Conservation (phyloP, 2,888 invertebrate genomes). For the Drosophila siamana region DNA sequence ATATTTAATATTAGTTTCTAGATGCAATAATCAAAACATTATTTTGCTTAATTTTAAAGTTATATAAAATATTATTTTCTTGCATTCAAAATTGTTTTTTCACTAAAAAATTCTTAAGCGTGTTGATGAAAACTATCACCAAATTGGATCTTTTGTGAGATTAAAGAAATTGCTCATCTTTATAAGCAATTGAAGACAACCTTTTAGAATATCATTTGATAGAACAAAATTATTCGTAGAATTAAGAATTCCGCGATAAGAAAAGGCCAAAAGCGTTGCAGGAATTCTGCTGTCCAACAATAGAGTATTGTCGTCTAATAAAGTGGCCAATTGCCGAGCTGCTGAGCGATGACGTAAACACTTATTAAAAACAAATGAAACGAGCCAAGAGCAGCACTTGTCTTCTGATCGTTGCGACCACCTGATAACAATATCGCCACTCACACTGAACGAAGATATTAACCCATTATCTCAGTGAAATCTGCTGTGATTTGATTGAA, state of each 20-base stretch:
- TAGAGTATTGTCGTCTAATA: background rate
- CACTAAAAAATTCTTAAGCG: no score
- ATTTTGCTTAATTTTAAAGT: no score
- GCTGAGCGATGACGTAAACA: conserved; percentile 17
- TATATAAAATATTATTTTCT: no score
- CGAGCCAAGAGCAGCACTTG: conserved; percentile 5
- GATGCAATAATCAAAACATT: no score
- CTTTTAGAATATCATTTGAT: no score
- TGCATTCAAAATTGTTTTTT: no score
- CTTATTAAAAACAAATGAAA: conserved; percentile 12
- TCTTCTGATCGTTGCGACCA: conserved; percentile 3
- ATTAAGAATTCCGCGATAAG: background rate
- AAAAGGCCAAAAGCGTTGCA: background rate
- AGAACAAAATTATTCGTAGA: no score
- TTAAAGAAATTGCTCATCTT: no score
- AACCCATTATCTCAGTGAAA: conserved; percentile 31
- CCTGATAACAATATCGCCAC: conserved; percentile 6
- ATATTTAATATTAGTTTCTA: no score
- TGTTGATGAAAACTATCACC: no score
- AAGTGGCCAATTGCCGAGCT: background rate
- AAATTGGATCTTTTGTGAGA: no score
- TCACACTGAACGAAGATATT: conserved; percentile 28
- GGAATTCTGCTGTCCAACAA: background rate
- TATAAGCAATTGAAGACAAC: no score
- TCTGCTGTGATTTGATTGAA: conserved; percentile 41